Evolutionary conservation across 2,797 vertebrate species (phyloP), one percentile per base, ranked within the genome.

Genomic region (Karalla daura): DNA sequence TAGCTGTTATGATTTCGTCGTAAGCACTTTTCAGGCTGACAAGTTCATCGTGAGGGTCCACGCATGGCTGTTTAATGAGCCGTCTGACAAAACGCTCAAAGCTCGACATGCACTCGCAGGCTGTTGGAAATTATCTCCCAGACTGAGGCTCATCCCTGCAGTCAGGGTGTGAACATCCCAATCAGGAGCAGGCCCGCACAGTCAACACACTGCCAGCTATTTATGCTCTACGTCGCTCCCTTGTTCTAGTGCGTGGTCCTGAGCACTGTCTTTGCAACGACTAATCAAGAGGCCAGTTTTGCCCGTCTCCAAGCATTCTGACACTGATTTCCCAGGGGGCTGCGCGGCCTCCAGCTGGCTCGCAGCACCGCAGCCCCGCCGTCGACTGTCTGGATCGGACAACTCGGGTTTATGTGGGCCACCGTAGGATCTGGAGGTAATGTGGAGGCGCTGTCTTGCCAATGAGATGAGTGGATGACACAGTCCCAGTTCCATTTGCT

Each of bases 241-340:
- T 32, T n/a, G 21, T 47, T 27, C 33, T 32, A 47, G 21, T 70
- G 50, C 17, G 20, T 28, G 10, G 39, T 51, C 58, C 54, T 58
- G 37, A 53, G 64, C 45, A 35, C 39, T 41, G 56, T 52, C 62
- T 56, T 40, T 54, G 46, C 56, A 56, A 49, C 53, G 35, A 55
- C 63, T 78, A 40, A 74, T 80, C 74, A 74, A 46, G 40, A 41
- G 69, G 52, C 58, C 76, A 73, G 37, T 67, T 80, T 71, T 35
- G 7, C 40, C 53, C 11, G 18, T 67, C 74, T 80, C 66, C 27
- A 54, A 71, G 51, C 76, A 76, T 76, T 71, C 68, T 87, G 82
- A 63, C 40, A 27, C 60, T 76, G 80, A 89, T 87, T 87, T 88
- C 89, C 89, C 80, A 0, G 18, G 55, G 70, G 81, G 45, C 53